These are phyloP conservation scores for Phalacrocorax brasilianus DNA, from an alignment of 2,113 vertebrate species.

Conservation along the genomic window DNA sequence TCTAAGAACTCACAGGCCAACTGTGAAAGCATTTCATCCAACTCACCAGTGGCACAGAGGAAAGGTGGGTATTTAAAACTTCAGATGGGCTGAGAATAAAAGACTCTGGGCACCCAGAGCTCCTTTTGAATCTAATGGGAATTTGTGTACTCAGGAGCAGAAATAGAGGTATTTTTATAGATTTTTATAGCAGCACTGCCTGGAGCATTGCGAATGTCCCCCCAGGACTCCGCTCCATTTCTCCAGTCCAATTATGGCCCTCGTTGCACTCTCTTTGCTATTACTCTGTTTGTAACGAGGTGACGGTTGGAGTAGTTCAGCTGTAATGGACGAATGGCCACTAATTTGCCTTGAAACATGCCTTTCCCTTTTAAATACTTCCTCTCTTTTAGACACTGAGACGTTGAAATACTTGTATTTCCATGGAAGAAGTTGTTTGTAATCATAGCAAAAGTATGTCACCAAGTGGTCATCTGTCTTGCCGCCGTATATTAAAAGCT, in stretches of 20 bases:
- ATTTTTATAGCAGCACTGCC: background rate
- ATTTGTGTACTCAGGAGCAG: background rate
- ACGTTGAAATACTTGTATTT: background rate
- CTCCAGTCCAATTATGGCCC: background rate
- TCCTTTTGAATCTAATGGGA: background rate
- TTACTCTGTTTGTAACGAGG: background rate
- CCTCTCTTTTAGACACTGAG: background rate
- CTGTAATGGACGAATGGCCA: background rate
- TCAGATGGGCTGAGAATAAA: background rate
- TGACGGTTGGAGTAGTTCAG: background rate
- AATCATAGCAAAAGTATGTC: background rate
- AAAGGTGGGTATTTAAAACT: background rate
- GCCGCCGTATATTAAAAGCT: background rate
- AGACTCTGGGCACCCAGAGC: background rate
- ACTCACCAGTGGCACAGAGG: rapidly evolving
- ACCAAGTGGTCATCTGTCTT: background rate
- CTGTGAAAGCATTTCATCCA: background rate
- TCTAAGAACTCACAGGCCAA: background rate
- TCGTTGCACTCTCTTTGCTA: background rate
- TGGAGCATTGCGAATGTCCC: background rate
- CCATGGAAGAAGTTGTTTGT: background rate
- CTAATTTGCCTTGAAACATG: background rate
- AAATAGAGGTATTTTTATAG: background rate
- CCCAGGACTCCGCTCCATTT: background rate
- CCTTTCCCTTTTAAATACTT: background rate